phyloP scores from a whole-genome alignment of 2,888 invertebrate genomes.

The Theretra japonica region DNA sequence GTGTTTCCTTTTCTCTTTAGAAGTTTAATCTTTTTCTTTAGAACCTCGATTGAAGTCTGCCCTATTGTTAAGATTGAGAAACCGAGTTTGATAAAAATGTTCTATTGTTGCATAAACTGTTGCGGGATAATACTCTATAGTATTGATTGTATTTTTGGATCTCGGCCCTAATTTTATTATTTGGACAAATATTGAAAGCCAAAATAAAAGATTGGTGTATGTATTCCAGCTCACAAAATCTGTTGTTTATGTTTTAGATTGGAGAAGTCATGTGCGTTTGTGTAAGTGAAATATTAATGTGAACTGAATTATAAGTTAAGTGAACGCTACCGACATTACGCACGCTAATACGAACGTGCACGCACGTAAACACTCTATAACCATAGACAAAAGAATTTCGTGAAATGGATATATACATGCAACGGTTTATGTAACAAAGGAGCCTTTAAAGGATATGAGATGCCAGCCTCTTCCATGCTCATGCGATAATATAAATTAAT shows the following conservation, averaged over 20 bases:
- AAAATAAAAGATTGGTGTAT: too few species aligned
- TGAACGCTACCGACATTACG: too few species aligned
- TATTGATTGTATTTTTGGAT: background rate
- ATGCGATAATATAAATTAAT: conserved; percentile 38
- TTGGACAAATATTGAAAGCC: too few species aligned
- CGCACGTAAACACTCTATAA: too few species aligned
- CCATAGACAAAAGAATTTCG: background rate
- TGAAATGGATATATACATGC: background rate
- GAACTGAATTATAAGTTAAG: too few species aligned
- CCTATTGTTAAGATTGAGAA: conserved; percentile 8
- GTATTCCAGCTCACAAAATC: too few species aligned
- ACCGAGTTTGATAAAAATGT: background rate
- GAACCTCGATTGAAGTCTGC: background rate
- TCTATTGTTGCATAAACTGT: background rate
- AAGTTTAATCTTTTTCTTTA: background rate
- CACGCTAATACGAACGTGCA: too few species aligned
- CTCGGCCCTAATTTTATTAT: background rate
- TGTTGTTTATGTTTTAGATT: too few species aligned
- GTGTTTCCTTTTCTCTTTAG: background rate
- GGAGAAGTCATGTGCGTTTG: too few species aligned
- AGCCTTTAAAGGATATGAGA: background rate
- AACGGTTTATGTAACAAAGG: background rate
- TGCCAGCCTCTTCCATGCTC: conserved; percentile 5
- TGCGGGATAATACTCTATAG: background rate
- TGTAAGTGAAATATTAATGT: too few species aligned